phyloP scores from a whole-genome alignment of 2,113 vertebrate species.

The Megaptera novaeangliae region DNA sequence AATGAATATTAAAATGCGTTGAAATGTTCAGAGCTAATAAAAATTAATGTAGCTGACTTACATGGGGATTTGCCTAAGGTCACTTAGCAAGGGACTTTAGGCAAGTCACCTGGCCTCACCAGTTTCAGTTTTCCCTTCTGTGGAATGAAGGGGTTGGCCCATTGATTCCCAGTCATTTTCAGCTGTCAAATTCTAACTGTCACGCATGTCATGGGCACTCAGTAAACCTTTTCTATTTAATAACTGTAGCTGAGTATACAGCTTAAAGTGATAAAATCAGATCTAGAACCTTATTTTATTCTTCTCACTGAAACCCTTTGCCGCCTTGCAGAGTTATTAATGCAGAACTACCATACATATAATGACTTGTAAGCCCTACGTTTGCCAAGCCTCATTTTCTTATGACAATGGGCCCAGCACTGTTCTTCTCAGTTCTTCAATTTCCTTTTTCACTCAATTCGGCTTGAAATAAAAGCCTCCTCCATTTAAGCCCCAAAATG shows the following conservation, averaged over 20 bases:
- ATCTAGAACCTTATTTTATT: constrained; percentile 1
- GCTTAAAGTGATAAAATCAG: constrained; percentile 16
- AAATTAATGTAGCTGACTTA: background rate
- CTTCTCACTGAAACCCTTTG: background rate
- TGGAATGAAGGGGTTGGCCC: background rate
- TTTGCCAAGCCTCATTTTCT: background rate
- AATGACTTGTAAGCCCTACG: background rate
- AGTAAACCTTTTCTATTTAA: constrained; percentile 12
- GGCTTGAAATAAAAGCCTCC: constrained; percentile 35
- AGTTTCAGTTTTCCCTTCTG: background rate
- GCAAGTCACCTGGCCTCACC: background rate
- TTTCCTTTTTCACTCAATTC: constrained; percentile 41
- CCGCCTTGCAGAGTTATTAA: background rate
- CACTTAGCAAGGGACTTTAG: background rate
- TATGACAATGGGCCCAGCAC: background rate
- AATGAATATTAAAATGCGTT: background rate
- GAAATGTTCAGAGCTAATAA: background rate
- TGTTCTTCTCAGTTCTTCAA: constrained; percentile 11
- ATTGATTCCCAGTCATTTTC: background rate
- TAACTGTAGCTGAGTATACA: background rate
- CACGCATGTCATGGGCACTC: background rate
- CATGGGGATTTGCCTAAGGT: background rate
- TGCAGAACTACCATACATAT: background rate
- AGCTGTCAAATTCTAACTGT: constrained; percentile 3
- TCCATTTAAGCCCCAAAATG: background rate